Evolutionary conservation across 2,888 invertebrate species (phyloP).

Genomic region (Ormyrus rosae): DNA sequence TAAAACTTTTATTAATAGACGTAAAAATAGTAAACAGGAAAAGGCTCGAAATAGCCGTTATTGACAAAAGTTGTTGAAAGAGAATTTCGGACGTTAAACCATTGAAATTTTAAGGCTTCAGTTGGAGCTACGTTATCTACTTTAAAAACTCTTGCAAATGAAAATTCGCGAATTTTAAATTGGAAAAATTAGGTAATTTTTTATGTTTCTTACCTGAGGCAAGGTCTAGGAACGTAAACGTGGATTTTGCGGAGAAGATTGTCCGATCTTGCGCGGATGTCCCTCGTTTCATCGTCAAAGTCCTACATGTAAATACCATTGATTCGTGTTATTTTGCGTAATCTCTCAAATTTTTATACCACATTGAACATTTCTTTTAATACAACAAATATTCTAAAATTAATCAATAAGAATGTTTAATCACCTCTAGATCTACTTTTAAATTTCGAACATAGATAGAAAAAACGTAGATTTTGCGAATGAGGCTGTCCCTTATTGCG

Average conservation of each 20-base stretch:
- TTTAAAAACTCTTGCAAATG: constrained; percentile 1
- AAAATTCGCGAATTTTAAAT: no score
- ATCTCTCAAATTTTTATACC: no score
- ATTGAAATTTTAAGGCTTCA: background rate
- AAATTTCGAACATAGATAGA: background rate
- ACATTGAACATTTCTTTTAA: no score
- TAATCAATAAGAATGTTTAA: no score
- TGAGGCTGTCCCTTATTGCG: no score
- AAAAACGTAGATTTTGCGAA: no score
- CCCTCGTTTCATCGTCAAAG: constrained; percentile 89
- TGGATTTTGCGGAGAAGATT: constrained; percentile 86
- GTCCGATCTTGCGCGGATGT: constrained; percentile 87
- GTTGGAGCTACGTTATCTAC: background rate
- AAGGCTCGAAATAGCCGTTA: background rate
- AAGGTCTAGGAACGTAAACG: constrained; percentile 84
- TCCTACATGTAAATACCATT: constrained; percentile 77
- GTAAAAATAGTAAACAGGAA: background rate
- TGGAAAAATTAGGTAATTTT: background rate
- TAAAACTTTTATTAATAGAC: background rate
- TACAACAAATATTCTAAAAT: no score
- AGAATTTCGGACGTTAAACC: background rate
- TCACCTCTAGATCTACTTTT: background rate
- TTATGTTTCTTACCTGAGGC: constrained; percentile 77
- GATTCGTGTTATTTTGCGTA: no score
- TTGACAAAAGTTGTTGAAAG: background rate